Percentiles rank a stretch among this genome's conserved stretches.
Conservation (phyloP, 2,888 invertebrate genomes). For the Mythimna lalbum region DNA sequence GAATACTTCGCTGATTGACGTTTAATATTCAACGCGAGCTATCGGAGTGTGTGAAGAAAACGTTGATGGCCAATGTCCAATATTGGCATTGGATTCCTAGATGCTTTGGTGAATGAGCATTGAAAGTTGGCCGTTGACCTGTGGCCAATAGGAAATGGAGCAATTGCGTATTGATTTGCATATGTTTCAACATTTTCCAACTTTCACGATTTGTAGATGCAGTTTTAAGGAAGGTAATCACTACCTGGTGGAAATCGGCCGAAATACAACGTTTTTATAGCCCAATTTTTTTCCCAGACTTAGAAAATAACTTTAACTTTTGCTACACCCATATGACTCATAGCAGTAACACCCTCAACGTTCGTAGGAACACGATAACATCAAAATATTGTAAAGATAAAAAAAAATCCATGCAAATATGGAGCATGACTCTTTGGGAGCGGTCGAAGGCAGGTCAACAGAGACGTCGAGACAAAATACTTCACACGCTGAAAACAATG, state of each 20-base stretch:
- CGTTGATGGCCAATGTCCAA: conserved; percentile 29
- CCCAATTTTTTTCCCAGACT: not conserved
- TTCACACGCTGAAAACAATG: conserved; percentile 47
- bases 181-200: conserved; percentile 19
- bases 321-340: conserved; percentile 29
- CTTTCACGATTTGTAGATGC: conserved; percentile 25
- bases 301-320: not conserved
- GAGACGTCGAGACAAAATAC: not conserved
- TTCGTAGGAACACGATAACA: conserved; percentile 9
- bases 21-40: conserved; percentile 39
- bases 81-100: conserved; percentile 26
- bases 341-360: conserved; percentile 2
- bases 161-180: conserved; percentile 18
- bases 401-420: conserved; percentile 23
- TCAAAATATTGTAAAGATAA: conserved; percentile 30
- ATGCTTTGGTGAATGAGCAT: conserved; percentile 11
- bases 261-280: not conserved
- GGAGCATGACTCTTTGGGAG: conserved; percentile 16
- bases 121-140: conserved; percentile 13
- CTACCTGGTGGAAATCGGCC: not conserved
- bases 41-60: conserved; percentile 45
- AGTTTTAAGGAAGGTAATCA: not conserved
- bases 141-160: conserved; percentile 33
- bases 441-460: conserved; percentile 9
- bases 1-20: conserved; percentile 57